These are phyloP conservation scores for Eunapius fragilis DNA, from an alignment of 37 sponge, comb jelly and placozoan species.

Conservation along the genomic window DNA sequence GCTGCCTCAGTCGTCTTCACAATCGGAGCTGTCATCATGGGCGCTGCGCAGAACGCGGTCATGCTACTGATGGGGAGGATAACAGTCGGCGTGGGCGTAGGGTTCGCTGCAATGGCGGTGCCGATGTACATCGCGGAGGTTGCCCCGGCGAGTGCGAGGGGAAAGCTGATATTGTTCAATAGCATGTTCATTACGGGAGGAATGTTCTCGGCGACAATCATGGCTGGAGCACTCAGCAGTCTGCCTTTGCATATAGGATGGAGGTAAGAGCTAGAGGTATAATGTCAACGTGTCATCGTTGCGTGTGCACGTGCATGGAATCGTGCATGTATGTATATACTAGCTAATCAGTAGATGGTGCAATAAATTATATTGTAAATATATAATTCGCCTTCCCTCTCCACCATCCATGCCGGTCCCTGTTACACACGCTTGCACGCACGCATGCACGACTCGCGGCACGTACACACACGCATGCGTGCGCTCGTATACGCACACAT, in stretches of 20 bases:
- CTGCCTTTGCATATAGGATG: slow-evolving; percentile 66
- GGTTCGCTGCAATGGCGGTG: slow-evolving; percentile 83
- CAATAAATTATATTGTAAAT: too few species aligned
- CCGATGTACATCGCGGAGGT: slow-evolving; percentile 88
- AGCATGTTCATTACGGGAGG: slow-evolving; percentile 82
- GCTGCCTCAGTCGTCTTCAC: slow-evolving; percentile 86
- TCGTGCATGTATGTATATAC: too few species aligned
- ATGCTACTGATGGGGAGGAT: slow-evolving; percentile 79
- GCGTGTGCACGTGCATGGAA: too few species aligned
- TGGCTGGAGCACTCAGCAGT: slow-evolving; percentile 70
- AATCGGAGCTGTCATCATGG: slow-evolving; percentile 75
- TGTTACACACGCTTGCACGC: too few species aligned
- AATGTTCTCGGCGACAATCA: slow-evolving; percentile 77
- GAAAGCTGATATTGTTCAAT: slow-evolving; percentile 84
- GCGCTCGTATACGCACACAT: not conserved
- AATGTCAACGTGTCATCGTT: too few species aligned
- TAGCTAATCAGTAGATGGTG: too few species aligned
- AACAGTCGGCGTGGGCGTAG: slow-evolving; percentile 83
- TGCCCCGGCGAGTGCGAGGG: slow-evolving; percentile 83
- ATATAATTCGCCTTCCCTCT: too few species aligned
- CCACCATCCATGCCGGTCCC: too few species aligned
- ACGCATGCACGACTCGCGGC: too few species aligned
- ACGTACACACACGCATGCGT: too few species aligned
- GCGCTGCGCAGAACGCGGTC: slow-evolving; percentile 33
- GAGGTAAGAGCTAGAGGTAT: slow-evolving; percentile 75